Percentiles rank a stretch among this genome's conserved stretches.
Conservation (phyloP, 2,797 vertebrate genomes). For the Labeo calbasu region DNA sequence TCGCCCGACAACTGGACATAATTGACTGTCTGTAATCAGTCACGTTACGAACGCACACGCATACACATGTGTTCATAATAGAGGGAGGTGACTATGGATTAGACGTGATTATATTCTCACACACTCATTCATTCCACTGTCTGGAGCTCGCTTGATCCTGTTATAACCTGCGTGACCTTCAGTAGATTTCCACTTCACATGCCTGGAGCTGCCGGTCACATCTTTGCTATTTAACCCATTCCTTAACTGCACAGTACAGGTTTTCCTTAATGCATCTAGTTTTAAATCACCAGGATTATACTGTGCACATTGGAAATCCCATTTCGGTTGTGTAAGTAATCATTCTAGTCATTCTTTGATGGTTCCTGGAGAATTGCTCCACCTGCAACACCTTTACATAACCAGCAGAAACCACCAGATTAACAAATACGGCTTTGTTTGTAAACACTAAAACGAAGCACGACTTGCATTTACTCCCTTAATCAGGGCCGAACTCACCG, state of each 20-base stretch:
- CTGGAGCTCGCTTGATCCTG: background rate
- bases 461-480: background rate
- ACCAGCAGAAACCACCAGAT: conserved; percentile 41
- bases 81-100: conserved; percentile 9
- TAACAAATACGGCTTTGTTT: conserved; percentile 42
- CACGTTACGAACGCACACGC: background rate
- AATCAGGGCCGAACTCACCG: background rate
- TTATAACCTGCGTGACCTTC: conserved; percentile 30
- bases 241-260: background rate
- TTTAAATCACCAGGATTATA: background rate
- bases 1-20: background rate
- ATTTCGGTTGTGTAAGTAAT: background rate
- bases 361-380: conserved; percentile 4
- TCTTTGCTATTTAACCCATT: background rate
- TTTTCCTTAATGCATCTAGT: background rate
- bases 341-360: background rate
- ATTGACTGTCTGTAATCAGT: background rate
- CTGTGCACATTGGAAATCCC: background rate
- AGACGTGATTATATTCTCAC: conserved; percentile 32
- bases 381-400: conserved; percentile 61
- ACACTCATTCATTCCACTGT: conserved; percentile 20
- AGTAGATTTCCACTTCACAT: conserved; percentile 36
- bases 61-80: background rate
- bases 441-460: conserved; percentile 49
- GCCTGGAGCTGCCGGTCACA: conserved; percentile 48